Conservation (phyloP, 1,140 invertebrate species). For the Caenorhabditis latens region DNA sequence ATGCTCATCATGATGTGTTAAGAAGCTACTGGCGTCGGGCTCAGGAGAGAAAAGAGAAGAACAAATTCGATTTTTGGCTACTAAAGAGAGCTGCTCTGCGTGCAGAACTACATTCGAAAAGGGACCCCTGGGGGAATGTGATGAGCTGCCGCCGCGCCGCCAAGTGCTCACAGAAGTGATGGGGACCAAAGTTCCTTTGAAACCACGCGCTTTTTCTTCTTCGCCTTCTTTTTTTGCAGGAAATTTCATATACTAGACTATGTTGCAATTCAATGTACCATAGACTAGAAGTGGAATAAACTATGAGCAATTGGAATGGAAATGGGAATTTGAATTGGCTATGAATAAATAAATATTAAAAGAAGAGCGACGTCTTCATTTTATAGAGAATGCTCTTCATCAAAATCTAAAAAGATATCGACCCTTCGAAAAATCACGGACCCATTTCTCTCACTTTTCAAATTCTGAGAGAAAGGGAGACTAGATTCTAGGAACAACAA, state of each 20-base stretch:
- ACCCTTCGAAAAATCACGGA: not conserved
- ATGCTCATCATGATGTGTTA: conserved; percentile 23
- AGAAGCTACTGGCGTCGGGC: not conserved
- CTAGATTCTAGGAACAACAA: conserved; percentile 10
- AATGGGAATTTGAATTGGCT: not conserved
- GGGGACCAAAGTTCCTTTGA: conserved; percentile 32
- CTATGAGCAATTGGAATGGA: not conserved
- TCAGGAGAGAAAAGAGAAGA: not conserved
- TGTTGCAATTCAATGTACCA: not conserved
- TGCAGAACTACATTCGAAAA: conserved; percentile 20
- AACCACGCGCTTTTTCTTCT: not conserved
- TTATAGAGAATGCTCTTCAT: too few species aligned
- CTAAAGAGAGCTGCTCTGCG: not conserved
- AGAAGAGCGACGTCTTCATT: too few species aligned
- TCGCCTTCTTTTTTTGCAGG: conserved; percentile 6
- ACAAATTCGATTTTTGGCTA: conserved; percentile 47
- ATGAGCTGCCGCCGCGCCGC: not conserved
- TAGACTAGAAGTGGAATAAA: not conserved
- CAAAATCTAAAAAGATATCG: too few species aligned
- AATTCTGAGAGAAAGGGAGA: not conserved
- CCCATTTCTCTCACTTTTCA: not conserved
- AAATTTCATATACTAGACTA: conserved; percentile 10
- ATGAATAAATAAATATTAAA: too few species aligned
- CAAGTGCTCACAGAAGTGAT: not conserved
- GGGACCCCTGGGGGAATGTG: conserved; percentile 9